Evolutionary conservation across 1,140 invertebrate genomes (phyloP), one percentile per base, ranked within the genome.

Genomic region (Pseudomyrmex dendroicus): DNA sequence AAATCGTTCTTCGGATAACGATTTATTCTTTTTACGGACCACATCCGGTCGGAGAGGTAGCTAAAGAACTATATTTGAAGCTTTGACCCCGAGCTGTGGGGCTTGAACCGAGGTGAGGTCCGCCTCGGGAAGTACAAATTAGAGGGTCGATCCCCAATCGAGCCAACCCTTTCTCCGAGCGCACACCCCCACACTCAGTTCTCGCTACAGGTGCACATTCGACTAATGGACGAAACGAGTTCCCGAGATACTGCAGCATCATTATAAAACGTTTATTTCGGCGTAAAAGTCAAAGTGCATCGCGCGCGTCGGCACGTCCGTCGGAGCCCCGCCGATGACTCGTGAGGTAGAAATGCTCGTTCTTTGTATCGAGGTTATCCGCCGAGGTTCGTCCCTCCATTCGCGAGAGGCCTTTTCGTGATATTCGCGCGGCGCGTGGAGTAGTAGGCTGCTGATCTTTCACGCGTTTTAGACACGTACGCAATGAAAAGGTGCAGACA

Each of bases 241-340:
- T 90, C 77, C 68, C 61, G 62, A 86, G 89, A 90, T 90, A 90
- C 68, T 86, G 89, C 89, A 78, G 84, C 89, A 88, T 90, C 89
- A 90, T 90, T 90, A 89, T 89, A 90, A 89, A 90, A 90, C 89
- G 87, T 90, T 90, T 89, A 90, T 84, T 89, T 89, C 86, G 73
- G 74, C 83, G 76, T 88, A 90, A 90, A 90, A 90, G 84, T 90
- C 82, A 88, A 90, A 84, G 86, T 86, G 84, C 88, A 90, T 83
- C 85, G 78, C 66, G 82, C 85, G 78, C 66, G 82, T 74, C 73
- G 74, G 63, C 66, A 82, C 82, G 73, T 68, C 52, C 9, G 44
- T n/a, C 48, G 52, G 52, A 17, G 44, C 48, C 68, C 56, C 56
- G 10, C 54, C 61, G 87, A 88, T 88, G 87, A 88, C 86, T 88